A percentile compares a stretch with the other conserved stretches of the same genome.
These are phyloP conservation scores for Parus major DNA, from an alignment of 2,113 vertebrate species.

Conservation along the genomic window DNA sequence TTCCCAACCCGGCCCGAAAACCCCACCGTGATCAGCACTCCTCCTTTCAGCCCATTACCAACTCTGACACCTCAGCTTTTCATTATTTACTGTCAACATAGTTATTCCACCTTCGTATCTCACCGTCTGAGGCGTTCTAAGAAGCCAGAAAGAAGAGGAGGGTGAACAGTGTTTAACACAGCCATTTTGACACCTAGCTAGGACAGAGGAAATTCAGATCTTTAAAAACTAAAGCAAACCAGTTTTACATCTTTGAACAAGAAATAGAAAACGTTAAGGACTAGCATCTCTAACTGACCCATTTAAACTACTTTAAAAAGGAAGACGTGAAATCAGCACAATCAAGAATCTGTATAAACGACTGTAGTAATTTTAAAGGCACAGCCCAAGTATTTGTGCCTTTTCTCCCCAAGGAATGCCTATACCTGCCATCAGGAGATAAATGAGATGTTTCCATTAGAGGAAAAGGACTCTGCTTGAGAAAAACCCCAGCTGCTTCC, in stretches of 20 bases:
- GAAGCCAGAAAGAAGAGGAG: background rate
- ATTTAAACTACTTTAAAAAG: background rate
- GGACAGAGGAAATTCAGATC: background rate
- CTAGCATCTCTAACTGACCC: background rate
- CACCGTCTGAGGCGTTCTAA: background rate
- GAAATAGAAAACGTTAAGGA: background rate
- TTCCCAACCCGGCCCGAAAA: rapidly evolving
- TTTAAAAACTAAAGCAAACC: background rate
- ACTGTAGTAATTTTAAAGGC: background rate
- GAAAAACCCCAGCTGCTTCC: background rate
- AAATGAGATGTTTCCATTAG: rapidly evolving
- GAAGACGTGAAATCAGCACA: background rate
- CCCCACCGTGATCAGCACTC: rapidly evolving
- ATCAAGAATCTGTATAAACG: rapidly evolving
- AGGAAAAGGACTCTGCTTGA: background rate
- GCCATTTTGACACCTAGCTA: background rate
- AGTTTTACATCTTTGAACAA: background rate
- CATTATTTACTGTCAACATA: rapidly evolving
- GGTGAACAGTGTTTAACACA: background rate
- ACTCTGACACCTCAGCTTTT: background rate
- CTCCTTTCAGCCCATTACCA: rapidly evolving
- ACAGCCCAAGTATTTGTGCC: background rate
- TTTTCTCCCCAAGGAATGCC: background rate
- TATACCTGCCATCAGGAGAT: background rate
- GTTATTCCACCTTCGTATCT: rapidly evolving